A percentile compares a stretch with the other conserved stretches of the same genome.
Evolutionary conservation across 2,113 vertebrate genomes (phyloP).

Genomic region (Phalacrocorax brasilianus): DNA sequence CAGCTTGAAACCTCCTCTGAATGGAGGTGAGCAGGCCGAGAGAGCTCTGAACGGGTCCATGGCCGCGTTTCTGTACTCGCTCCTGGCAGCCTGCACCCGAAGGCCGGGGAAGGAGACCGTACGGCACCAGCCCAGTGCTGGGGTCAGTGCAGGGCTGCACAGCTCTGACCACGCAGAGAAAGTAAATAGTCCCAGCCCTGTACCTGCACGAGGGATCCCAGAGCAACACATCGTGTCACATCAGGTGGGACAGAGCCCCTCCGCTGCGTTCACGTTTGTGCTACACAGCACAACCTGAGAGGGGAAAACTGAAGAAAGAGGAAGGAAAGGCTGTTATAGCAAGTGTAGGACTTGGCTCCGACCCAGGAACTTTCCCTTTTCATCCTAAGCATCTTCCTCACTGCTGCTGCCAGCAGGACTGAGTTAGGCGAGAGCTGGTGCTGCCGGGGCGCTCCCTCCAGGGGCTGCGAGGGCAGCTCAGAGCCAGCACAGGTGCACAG

Average conservation of each 20-base stretch:
- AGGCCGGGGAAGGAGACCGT: not conserved
- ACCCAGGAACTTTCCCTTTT: not conserved
- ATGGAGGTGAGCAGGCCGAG: no score
- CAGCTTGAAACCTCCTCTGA: not conserved
- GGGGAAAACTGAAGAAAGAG: not conserved
- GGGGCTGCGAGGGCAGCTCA: not conserved
- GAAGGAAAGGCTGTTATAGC: not conserved
- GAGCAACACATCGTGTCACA: fast-evolving
- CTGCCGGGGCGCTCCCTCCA: not conserved
- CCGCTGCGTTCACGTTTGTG: fast-evolving
- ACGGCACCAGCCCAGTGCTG: fast-evolving
- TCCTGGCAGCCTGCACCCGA: not conserved
- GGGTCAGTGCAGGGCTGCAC: not conserved
- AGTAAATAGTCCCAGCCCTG: not conserved
- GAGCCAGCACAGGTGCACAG: fast-evolving
- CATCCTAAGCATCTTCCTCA: not conserved
- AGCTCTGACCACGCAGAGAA: fast-evolving
- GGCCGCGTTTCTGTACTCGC: fast-evolving
- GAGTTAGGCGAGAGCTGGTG: no score
- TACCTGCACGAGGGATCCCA: not conserved
- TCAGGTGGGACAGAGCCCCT: no score
- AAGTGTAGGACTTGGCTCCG: not conserved
- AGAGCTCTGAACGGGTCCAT: not conserved
- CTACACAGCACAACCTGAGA: not conserved
- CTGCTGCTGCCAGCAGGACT: fast-evolving